Evolutionary conservation across 2,113 vertebrate genomes (phyloP).

Genomic region (Dipodomys stephensi): DNA sequence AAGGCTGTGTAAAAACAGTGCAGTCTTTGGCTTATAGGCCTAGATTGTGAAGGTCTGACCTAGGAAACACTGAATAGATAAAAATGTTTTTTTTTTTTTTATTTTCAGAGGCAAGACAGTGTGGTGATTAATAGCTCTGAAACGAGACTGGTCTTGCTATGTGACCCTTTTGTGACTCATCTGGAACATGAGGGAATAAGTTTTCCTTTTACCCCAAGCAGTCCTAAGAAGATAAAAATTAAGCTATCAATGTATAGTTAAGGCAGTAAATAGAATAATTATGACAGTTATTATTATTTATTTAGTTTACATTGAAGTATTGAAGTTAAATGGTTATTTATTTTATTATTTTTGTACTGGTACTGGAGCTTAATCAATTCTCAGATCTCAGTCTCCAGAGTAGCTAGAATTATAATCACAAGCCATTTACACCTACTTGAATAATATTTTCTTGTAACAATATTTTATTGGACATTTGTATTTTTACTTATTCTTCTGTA

Average conservation of each 20-base stretch:
- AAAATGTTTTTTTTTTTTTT: not conserved
- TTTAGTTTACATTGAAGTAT: not conserved
- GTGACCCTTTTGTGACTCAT: not conserved
- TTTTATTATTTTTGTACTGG: too few relatives aligned
- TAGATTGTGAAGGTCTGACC: not conserved
- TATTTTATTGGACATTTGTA: not conserved
- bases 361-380: too few relatives aligned
- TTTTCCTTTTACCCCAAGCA: slow-evolving; percentile 8
- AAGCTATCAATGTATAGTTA: not conserved
- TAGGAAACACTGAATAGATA: not conserved
- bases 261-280: not conserved
- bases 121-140: not conserved
- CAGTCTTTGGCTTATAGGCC: not conserved
- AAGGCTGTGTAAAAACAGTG: not conserved
- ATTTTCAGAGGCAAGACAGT: not conserved
- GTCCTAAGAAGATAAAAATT: not conserved
- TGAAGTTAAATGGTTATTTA: not conserved
- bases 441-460: not conserved
- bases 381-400: too few relatives aligned
- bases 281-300: not conserved
- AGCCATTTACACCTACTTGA: too few relatives aligned
- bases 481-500: too few relatives aligned
- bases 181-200: not conserved
- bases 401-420: too few relatives aligned
- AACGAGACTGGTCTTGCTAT: not conserved